Evolutionary conservation across 2,797 vertebrate genomes (phyloP), one percentile per base, ranked within the genome.

Genomic region (Acanthis flammea): DNA sequence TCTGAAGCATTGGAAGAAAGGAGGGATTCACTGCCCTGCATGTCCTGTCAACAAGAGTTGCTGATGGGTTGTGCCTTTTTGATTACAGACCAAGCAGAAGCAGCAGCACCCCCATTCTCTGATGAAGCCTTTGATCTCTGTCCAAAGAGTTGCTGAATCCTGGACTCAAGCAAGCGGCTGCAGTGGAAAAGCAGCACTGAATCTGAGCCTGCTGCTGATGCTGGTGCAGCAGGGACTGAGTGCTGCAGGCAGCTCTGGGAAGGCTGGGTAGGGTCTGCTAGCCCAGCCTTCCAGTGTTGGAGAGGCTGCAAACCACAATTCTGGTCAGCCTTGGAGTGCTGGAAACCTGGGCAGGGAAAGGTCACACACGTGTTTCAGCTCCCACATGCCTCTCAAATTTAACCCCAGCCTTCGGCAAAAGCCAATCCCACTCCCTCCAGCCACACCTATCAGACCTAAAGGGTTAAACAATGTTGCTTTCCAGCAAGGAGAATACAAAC

Each of bases 1-100:
- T 93, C 92, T 85, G 63, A 78, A 75, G 72, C 37, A 15, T 13
- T 80, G 48, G 63, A 88, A 86, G 80, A 63, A 89, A 95, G 91
- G 65, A 96, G 71, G 53, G 68, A 48, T 58, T 92, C 68, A 39
- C 54, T 84, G 80, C 54, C 51, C 71, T 24, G 21, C 0, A 0
- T 7, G 3, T 23, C 60, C 73, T 24, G 1, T 62, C 57, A 55
- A 55, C 2, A 5, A 72, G 37, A 60, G 42, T 5, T 37, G 54
- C n/a, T 39, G 62, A 61, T 39, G 79, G 47, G 30, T 9, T 45
- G 31, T 67, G 75, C 55, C n/a, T 4, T 65, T 77, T 12, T 67
- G 54, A 54, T 68, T 42, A 60, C 65, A 94, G 25, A 65, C 30
- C 22, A 14, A 77, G 72, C 6, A 12, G 37, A 35, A 53, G 27